Conservation (phyloP, 2,113 vertebrate species). For the Tauraco erythrolophus region DNA sequence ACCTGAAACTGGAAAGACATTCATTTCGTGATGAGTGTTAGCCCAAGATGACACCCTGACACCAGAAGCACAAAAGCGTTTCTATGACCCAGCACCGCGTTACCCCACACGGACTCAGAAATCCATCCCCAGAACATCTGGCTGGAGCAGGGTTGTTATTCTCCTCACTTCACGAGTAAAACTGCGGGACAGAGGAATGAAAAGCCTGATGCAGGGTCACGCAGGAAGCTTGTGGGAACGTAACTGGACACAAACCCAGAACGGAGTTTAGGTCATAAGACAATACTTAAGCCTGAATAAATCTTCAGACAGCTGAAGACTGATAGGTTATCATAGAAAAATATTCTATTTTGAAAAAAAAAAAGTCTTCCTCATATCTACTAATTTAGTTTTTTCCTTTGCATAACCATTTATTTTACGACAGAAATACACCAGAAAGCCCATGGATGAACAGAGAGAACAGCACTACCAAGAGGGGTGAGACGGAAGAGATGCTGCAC, state of each 20-base stretch:
- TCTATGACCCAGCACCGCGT: not conserved
- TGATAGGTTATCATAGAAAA: not conserved
- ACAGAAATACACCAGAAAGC: not conserved
- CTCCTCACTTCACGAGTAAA: not conserved
- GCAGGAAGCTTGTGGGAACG: constrained; percentile 9
- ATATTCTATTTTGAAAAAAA: not conserved
- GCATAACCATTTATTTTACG: not conserved
- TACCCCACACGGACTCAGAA: not conserved
- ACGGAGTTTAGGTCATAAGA: not conserved
- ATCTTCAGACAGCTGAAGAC: not conserved
- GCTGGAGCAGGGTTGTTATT: not conserved
- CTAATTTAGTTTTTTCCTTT: not conserved
- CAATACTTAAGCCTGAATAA: not conserved
- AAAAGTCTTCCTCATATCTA: not conserved
- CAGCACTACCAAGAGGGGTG: not conserved
- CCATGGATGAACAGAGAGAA: not conserved
- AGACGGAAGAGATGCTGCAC: not conserved
- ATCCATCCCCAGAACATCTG: constrained; percentile 53
- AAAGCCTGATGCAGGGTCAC: constrained; percentile 18
- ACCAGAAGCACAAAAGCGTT: not conserved
- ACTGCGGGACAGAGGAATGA: not conserved
- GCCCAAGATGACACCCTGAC: not conserved
- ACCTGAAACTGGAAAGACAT: constrained; percentile 18
- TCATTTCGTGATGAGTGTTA: not conserved
- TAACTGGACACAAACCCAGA: constrained; percentile 20